Base-by-base conservation (phyloP, 1,140 invertebrate genomes). In the Drosophila dunni region DNA sequence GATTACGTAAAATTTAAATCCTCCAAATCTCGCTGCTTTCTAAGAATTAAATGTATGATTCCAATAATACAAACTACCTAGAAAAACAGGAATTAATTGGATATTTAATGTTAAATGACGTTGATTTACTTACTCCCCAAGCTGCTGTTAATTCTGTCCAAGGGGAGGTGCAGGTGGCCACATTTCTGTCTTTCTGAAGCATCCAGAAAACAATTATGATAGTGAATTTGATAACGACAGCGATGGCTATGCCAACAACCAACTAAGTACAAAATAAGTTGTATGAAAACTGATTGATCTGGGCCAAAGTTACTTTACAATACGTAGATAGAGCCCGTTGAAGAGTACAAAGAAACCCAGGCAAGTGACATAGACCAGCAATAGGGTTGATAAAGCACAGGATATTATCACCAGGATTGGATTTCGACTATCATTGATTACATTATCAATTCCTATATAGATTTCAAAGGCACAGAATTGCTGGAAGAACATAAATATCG, bases 381-480 rank as follows among this genome's bases (percentile, higher is more conserved):
- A 34, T 3, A 42, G 3, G 9, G 56, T 45, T 8, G 57, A 33
- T 10, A 60, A 0, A n/a, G 1, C 9, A 45, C 24, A 24, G n/a
- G 57, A 60, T 33, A 58, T 1, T 6, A 45, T 24, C 15, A 58
- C 42, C 20, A 58, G 29, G 33, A 24, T 42, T 10, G n/a, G 29
- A 7, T 58, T 4, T 5, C 7, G n/a, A n/a, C 20, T 38, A 2
- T 62, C 7, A 7, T 17, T 9, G 0, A 50, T 11, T 17, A 20
- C 57, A 48, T 62, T 5, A n/a, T 62, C 58, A 33, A 62, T 6
- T 38, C 48, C 44, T 15, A 48, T 6, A 62, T 17, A 48, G 29
- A 62, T 46, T 62, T 62, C 58, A 3, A 62, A n/a, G 9, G 2
- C 11, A 15, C 58, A 62, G 4, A 62, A 62, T 20, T 36, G 13